Evolutionary conservation across 2,113 vertebrate species (phyloP).

Genomic region (Puma concolor): DNA sequence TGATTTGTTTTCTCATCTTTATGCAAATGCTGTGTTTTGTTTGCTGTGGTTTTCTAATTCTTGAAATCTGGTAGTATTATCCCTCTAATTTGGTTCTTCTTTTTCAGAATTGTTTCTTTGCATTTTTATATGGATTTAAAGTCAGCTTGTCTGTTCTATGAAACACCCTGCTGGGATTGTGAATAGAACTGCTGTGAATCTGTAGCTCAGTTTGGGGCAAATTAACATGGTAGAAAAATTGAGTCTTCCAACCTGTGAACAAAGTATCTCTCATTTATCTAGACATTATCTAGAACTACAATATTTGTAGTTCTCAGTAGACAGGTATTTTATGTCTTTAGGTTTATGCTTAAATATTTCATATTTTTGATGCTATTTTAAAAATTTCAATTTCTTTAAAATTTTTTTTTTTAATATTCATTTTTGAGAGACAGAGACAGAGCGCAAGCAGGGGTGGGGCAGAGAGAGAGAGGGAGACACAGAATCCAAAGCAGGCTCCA

Average conservation of each 20-base stretch:
- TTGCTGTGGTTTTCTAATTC: neutral
- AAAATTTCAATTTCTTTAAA: too few relatives aligned
- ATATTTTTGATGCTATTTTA: neutral
- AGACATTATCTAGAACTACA: neutral
- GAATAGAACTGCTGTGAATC: neutral
- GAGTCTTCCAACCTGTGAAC: neutral
- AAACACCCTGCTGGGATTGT: neutral
- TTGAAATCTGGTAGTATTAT: neutral
- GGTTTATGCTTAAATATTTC: neutral
- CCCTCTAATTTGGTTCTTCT: neutral
- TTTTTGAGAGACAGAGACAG: too few relatives aligned
- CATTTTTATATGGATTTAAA: constrained; percentile 4
- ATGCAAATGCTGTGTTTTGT: neutral
- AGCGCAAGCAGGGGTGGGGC: too few relatives aligned
- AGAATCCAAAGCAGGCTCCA: too few relatives aligned
- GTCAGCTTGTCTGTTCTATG: neutral
- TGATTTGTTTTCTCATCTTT: neutral
- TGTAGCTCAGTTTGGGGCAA: neutral
- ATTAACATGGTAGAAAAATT: neutral
- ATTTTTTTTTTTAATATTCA: too few relatives aligned
- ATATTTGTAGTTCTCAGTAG: neutral
- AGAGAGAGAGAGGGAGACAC: too few relatives aligned
- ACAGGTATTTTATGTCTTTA: neutral
- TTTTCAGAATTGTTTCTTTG: constrained; percentile 6
- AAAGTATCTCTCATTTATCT: neutral